Base-by-base conservation (phyloP, 1,140 invertebrate genomes). In the Anoplolepis gracilipes region DNA sequence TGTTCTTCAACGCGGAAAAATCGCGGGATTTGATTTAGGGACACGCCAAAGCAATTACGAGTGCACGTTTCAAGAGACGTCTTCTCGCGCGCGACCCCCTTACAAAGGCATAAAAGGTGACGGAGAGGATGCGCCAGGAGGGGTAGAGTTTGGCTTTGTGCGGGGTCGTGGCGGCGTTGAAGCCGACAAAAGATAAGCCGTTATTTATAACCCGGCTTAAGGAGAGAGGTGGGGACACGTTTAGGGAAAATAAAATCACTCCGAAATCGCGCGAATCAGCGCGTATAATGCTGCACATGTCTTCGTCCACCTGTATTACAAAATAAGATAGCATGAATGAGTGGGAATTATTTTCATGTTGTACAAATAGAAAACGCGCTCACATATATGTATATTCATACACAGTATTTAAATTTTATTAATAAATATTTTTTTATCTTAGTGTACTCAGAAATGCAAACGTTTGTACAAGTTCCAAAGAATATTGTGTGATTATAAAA, bases 161-260 rank as follows among this genome's bases (percentile, higher is more conserved):
- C 88, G 79, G 70, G 82, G 46, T 87, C 72, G 87, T 75, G 82
- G 67, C 85, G 87, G 90, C 88, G 91, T 93, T 90, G 91, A 92
- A 92, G 89, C 90, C 88, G 92, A 92, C 91, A 92, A 92, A 92
- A 93, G 92, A 93, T 93, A 93, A 93, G 92, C 92, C 61, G 91
- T 92, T 93, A 93, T 93, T 92, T 93, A 93, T 93, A 93, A 92
- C 91, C 89, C 53, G 64, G 91, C 91, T 92, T 93, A 92, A 91
- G 87, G 85, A 84, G 70, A 42, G 10, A 59, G 59, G 46, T 55
- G 85, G 79, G 79, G 85, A 55, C 84, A 42, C 61, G 39, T 87
- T 87, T 82, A 57, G 81, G 70, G 85, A 90, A 87, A 90, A 90
- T 90, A 90, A 90, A 90, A 90, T 90, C 64, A 87, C 73, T 87